Percentiles rank a stretch among this genome's conserved stretches.
Conservation (phyloP, 2,797 vertebrate genomes). For the Mallotus villosus region DNA sequence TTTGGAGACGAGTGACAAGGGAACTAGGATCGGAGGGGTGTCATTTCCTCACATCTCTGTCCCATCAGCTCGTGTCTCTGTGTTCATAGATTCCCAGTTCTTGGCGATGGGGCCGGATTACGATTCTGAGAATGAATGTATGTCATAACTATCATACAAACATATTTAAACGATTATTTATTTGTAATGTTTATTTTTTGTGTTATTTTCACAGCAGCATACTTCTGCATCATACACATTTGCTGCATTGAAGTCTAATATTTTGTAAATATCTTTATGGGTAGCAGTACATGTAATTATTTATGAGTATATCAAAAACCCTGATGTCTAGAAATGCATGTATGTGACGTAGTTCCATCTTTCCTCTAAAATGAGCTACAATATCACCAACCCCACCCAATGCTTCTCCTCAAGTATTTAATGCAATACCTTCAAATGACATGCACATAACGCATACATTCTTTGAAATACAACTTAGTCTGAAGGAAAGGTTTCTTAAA, state of each 20-base stretch:
- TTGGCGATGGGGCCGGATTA: conserved; percentile 41
- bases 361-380: background rate
- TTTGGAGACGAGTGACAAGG: background rate
- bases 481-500: background rate
- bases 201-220: conserved; percentile 37
- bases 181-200: conserved; percentile 42
- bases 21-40: background rate
- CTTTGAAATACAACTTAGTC: background rate
- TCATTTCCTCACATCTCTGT: background rate
- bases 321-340: background rate
- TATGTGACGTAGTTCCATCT: background rate
- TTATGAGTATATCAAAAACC: conserved; percentile 5
- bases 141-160: conserved; percentile 14
- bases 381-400: background rate
- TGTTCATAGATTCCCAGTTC: background rate
- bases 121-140: conserved; percentile 38
- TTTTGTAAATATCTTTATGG: conserved; percentile 27
- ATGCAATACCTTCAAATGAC: background rate
- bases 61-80: background rate
- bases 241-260: conserved; percentile 40
- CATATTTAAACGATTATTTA: conserved; percentile 63
- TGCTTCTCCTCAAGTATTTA: background rate
- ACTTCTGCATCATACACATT: conserved; percentile 20
- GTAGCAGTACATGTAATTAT: conserved; percentile 2
- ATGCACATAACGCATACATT: background rate